Evolutionary conservation across 1,140 invertebrate genomes (phyloP).

Genomic region (Aplysia californica): DNA sequence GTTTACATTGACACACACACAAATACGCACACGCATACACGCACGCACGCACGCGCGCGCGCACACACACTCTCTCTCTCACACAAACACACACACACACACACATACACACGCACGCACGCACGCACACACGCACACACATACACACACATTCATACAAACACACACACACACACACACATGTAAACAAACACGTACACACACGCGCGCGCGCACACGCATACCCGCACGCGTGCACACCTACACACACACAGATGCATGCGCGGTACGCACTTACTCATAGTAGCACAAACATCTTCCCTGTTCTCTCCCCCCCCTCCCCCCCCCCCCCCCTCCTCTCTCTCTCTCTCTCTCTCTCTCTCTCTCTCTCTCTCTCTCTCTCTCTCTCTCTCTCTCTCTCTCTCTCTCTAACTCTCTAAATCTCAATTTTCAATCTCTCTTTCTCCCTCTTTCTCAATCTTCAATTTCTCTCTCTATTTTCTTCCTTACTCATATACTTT

Average conservation of each 20-base stretch:
- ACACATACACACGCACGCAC: neutral
- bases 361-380: neutral
- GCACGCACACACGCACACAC: constrained; percentile 1
- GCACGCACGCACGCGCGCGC: too few species aligned
- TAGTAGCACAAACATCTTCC: neutral
- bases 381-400: too few species aligned
- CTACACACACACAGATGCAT: neutral
- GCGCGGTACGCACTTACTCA: neutral
- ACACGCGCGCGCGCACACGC: neutral
- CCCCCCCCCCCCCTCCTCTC: neutral
- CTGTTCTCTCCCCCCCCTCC: neutral
- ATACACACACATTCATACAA: too few species aligned
- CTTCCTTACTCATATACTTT: too few species aligned
- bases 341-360: neutral
- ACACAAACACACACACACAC: too few species aligned
- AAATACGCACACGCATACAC: too few species aligned
- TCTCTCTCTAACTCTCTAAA: too few species aligned
- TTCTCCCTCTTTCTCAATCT: too few species aligned
- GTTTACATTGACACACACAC: too few species aligned
- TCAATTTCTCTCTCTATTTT: too few species aligned
- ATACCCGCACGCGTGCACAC: neutral
- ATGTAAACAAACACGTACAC: neutral
- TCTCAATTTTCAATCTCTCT: too few species aligned
- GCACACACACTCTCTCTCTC: too few species aligned
- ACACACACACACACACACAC: constrained; percentile 1